phyloP scores from a whole-genome alignment of 2,113 vertebrate genomes.

The Laticauda colubrina region DNA sequence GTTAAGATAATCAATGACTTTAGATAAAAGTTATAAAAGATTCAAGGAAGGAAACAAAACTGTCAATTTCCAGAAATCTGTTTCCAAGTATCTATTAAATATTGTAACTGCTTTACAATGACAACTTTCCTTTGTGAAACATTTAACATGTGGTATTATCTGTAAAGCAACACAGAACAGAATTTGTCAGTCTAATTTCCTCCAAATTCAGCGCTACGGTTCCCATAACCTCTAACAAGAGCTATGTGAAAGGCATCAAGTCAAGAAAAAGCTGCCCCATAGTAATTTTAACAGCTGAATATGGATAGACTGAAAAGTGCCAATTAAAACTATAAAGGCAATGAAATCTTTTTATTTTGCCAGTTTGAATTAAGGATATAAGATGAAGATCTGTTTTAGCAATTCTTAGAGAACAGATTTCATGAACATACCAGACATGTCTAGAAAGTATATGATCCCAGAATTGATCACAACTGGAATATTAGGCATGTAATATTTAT shows the following conservation, averaged over 20 bases:
- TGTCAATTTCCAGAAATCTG: not conserved
- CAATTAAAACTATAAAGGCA: not conserved
- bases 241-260: not conserved
- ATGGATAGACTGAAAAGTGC: not conserved
- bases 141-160: not conserved
- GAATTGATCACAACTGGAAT: not conserved
- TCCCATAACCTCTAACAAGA: not conserved
- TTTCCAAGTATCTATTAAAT: not conserved
- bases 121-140: not conserved
- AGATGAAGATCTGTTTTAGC: not conserved
- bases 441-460: not conserved
- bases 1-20: not conserved
- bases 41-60: not conserved
- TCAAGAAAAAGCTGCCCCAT: not conserved
- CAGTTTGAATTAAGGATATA: not conserved
- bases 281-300: not conserved
- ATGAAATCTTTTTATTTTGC: not conserved
- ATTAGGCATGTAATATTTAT: not conserved
- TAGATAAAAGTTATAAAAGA: not conserved
- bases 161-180: not conserved
- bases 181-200: not conserved
- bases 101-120: not conserved
- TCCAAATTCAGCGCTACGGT: not conserved
- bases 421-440: not conserved
- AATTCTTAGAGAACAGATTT: not conserved